Percentiles rank a stretch among this genome's conserved stretches.
Conservation (phyloP, 2,113 vertebrate species). For the Pelmatolapia mariae region DNA sequence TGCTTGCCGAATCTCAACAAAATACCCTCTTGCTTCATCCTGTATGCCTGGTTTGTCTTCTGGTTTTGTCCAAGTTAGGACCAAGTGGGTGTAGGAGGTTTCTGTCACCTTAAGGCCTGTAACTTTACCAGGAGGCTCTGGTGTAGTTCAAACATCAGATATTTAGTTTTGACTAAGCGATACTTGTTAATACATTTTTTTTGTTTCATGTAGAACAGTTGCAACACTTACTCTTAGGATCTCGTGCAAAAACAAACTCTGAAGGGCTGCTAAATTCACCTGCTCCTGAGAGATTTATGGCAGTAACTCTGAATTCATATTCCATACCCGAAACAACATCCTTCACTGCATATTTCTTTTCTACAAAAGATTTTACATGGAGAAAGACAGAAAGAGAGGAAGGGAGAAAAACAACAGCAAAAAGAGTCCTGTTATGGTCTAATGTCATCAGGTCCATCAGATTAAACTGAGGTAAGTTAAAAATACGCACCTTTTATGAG, state of each 20-base stretch:
- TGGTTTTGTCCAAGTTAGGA: constrained; percentile 80
- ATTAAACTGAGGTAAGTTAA: not conserved
- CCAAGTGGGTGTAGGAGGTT: constrained; percentile 72
- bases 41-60: constrained; percentile 54
- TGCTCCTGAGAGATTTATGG: constrained; percentile 77
- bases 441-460: not conserved
- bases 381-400: not conserved
- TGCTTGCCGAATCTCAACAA: constrained; percentile 76
- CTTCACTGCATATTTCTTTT: constrained; percentile 73
- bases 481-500: constrained; percentile 70
- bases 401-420: not conserved
- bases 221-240: constrained; percentile 77
- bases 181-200: not conserved
- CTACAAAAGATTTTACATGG: constrained; percentile 39
- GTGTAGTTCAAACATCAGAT: not conserved
- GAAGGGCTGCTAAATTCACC: constrained; percentile 81
- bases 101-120: constrained; percentile 77
- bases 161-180: not conserved
- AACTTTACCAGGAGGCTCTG: constrained; percentile 80
- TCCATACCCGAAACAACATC: constrained; percentile 76
- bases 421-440: not conserved
- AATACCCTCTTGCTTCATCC: constrained; percentile 78
- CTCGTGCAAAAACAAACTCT: constrained; percentile 70
- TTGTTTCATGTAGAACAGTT: not conserved
- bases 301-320: constrained; percentile 86